phyloP scores from a whole-genome alignment of 2,113 vertebrate species.

The Phalacrocorax carbo region DNA sequence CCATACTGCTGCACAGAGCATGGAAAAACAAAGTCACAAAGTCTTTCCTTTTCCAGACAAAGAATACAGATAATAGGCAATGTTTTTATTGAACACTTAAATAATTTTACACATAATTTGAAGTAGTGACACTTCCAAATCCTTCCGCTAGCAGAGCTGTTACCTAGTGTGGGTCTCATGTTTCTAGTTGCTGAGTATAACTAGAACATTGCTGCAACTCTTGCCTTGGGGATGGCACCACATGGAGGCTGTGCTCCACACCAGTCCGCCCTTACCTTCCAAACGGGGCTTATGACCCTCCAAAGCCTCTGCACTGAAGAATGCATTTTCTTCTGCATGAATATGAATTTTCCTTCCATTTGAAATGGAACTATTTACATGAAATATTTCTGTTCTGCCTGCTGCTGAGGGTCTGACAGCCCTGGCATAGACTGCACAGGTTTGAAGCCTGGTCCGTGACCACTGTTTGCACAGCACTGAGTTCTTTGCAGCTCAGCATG shows the following conservation, averaged over 20 bases:
- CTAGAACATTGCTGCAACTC: background rate
- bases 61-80: background rate
- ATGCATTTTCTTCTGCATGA: background rate
- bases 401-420: background rate
- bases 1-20: background rate
- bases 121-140: background rate
- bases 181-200: background rate
- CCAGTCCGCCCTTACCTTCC: background rate
- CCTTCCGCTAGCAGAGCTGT: background rate
- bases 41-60: background rate
- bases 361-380: background rate
- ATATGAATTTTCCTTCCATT: background rate
- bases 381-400: background rate
- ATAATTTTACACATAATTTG: background rate
- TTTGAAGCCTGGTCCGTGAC: background rate
- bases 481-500: background rate
- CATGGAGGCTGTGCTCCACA: background rate
- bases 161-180: background rate
- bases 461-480: background rate
- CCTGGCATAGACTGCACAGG: accelerated
- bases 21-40: background rate
- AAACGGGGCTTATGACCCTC: background rate
- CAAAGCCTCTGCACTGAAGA: background rate
- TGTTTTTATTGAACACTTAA: background rate
- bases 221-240: background rate